Evolutionary conservation across 2,888 invertebrate species (phyloP).

Genomic region (Branchipolynoe longqiensis): DNA sequence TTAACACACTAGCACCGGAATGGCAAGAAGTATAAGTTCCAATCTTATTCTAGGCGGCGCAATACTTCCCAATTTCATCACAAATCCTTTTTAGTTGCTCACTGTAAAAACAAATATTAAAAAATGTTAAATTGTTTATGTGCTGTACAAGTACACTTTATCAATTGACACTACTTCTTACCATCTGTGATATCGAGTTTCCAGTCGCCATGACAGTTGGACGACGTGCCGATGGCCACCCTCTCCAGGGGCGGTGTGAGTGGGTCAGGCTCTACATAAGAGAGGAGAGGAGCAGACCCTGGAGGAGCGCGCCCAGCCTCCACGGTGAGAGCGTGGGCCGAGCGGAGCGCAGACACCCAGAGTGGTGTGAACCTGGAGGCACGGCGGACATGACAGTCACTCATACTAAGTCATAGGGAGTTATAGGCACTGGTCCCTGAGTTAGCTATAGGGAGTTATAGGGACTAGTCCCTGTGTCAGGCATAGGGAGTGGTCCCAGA

Average conservation of each 20-base stretch:
- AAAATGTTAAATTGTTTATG: too few species aligned
- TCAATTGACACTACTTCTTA: too few species aligned
- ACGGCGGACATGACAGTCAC: too few species aligned
- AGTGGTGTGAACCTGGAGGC: background rate
- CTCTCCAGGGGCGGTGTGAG: background rate
- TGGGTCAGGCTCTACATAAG: background rate
- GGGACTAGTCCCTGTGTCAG: background rate
- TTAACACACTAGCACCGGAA: too few species aligned
- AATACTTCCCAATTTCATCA: too few species aligned
- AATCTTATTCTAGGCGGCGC: too few species aligned
- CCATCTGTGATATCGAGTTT: background rate
- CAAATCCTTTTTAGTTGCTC: too few species aligned
- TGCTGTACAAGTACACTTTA: too few species aligned
- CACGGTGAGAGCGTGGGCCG: background rate
- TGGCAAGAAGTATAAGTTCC: too few species aligned
- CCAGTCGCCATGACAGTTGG: conserved; percentile 13
- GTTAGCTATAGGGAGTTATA: background rate
- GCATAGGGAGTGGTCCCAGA: background rate
- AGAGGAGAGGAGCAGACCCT: background rate
- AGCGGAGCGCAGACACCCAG: background rate
- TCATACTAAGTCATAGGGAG: background rate
- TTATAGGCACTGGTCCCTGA: too few species aligned
- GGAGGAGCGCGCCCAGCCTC: background rate
- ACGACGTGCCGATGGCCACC: background rate
- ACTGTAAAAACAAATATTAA: too few species aligned